Percentiles rank a stretch among this genome's conserved stretches.
Conservation (phyloP, 2,888 invertebrate genomes). For the Tetramorium bicarinatum region DNA sequence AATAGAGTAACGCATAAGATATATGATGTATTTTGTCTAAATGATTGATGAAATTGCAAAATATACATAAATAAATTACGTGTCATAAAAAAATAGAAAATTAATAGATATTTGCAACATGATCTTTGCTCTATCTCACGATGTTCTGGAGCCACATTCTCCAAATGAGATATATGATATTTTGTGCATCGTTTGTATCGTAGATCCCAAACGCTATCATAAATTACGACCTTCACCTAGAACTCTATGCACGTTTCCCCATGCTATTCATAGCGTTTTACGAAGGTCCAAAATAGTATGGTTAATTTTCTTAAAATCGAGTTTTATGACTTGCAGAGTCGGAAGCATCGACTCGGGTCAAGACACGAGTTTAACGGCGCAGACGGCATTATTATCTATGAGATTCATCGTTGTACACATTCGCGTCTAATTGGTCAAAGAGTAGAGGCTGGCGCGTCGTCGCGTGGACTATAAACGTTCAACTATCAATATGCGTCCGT, state of each 20-base stretch:
- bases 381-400: slow-evolving; percentile 13
- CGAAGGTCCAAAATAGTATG: slow-evolving; percentile 8
- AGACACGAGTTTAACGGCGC: slow-evolving; percentile 5
- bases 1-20: background rate
- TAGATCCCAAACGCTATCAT: background rate
- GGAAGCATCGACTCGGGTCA: slow-evolving; percentile 28
- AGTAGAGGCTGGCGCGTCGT: slow-evolving; percentile 26
- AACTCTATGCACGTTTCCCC: slow-evolving; percentile 59
- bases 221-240: slow-evolving; percentile 68
- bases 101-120: background rate
- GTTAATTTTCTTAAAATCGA: background rate
- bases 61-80: background rate
- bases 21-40: background rate
- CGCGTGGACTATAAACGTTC: slow-evolving; percentile 29
- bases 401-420: background rate
- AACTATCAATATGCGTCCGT: slow-evolving; percentile 2
- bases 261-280: slow-evolving; percentile 64
- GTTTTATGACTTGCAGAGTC: slow-evolving; percentile 33
- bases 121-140: background rate
- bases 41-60: background rate
- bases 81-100: background rate
- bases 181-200: background rate
- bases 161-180: background rate
- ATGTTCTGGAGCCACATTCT: background rate
- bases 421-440: slow-evolving; percentile 32